Base-by-base conservation (phyloP, 35 echinoderm and acorn worm species). In the Heliocidaris tuberculata region DNA sequence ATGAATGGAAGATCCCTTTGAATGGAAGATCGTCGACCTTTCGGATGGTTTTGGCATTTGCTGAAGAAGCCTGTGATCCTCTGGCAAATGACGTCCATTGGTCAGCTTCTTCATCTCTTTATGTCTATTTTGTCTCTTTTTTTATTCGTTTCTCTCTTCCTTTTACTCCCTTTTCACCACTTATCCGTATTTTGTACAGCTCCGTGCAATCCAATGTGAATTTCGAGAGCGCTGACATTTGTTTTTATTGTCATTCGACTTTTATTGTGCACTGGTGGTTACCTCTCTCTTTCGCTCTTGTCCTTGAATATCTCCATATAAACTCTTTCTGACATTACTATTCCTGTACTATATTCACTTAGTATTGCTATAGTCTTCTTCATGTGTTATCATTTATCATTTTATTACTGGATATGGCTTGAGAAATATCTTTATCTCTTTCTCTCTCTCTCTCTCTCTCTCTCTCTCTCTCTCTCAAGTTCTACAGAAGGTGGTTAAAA, bases 11-110 rank as follows among this genome's bases (percentile, higher is more conserved):
- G 21, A 78, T 27, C 65, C 27, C 65, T 78, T 0, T 78, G 17
- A 78, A 78, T 78, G 65, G 65, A 78, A 78, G 65, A 78, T 78
- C 65, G 65, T 78, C 27, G 65, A 78, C 65, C 65, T 78, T 78
- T 78, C 52, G 11, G 52, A 12, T 15, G 0, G 15, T 13, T 11
- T 56, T 21, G 21, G 65, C 7, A 78, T 78, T 78, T 29, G 4
- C 21, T 78, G 65, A 78, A 78, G 21, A 19, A 5, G 27, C 5
- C 7, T 78, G 19, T n/a, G 65, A 78, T 78, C 65, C 7, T 24
- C 65, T n/a, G 3, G 21, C 7, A 7, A 78, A 19, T 78, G 65
- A 78, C 27, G 27, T 78, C 65, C 65, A 78, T 27, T 7, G 21
- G 65, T 78, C 65, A 78, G 65, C 27, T 13, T 13, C 52, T 78